A percentile compares a stretch with the other conserved stretches of the same genome.
Evolutionary conservation across 1,140 invertebrate species (phyloP).

Genomic region (Lucilia sericata): DNA sequence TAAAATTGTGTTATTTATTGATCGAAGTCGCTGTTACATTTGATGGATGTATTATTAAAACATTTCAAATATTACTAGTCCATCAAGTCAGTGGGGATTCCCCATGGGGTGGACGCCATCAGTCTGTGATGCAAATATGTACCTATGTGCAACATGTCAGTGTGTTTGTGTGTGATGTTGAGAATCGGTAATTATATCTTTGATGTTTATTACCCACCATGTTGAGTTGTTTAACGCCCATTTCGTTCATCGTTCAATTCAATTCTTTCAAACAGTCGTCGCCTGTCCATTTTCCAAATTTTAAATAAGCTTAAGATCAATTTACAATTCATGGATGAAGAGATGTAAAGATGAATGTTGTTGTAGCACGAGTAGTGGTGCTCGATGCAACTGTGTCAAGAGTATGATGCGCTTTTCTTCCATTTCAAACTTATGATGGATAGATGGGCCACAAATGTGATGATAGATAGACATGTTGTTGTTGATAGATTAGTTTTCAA

Average conservation of each 20-base stretch:
- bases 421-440: not conserved
- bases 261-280: not conserved
- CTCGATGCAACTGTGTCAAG: constrained; percentile 22
- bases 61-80: not conserved
- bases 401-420: no score
- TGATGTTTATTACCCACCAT: constrained; percentile 39
- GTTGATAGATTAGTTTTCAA: constrained; percentile 26
- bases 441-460: constrained; percentile 1
- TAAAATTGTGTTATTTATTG: constrained; percentile 8
- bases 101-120: constrained; percentile 24
- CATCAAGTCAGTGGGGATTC: not conserved
- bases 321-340: not conserved
- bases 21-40: not conserved
- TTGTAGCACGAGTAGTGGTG: no score
- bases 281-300: not conserved
- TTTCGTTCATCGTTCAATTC: constrained; percentile 3
- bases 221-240: constrained; percentile 37
- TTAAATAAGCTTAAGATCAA: constrained; percentile 24
- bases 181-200: constrained; percentile 33
- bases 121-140: not conserved
- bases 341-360: not conserved
- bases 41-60: constrained; percentile 21
- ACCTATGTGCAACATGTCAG: not conserved
- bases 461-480: constrained; percentile 11
- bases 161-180: not conserved